phyloP scores from a whole-genome alignment of 2,113 vertebrate genomes.

The Hipposideros armiger region DNA sequence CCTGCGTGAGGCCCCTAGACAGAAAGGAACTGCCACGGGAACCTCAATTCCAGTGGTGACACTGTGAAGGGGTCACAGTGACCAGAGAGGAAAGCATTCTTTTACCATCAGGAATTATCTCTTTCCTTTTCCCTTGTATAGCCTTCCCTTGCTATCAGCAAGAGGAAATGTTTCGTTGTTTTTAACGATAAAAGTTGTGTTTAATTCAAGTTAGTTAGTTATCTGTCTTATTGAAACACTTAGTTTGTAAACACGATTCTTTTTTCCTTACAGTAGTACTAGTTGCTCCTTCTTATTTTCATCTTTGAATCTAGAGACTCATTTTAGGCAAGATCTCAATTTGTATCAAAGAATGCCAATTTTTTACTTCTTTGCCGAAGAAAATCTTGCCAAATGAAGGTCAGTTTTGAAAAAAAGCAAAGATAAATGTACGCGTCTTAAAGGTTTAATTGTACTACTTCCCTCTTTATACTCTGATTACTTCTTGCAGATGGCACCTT shows the following conservation, averaged over 20 bases:
- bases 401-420: slow-evolving; percentile 72
- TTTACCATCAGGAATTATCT: background rate
- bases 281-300: slow-evolving; percentile 33
- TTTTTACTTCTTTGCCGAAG: slow-evolving; percentile 75
- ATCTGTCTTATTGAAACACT: background rate
- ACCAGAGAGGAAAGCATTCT: background rate
- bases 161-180: background rate
- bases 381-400: slow-evolving; percentile 72
- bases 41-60: background rate
- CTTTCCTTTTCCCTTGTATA: background rate
- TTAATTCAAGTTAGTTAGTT: background rate
- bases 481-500: slow-evolving; percentile 78
- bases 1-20: background rate
- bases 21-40: background rate
- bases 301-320: slow-evolving; percentile 45
- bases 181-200: background rate
- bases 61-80: background rate
- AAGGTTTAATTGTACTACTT: slow-evolving; percentile 80
- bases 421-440: slow-evolving; percentile 77
- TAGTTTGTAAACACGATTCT: background rate
- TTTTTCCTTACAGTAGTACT: accelerated
- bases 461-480: slow-evolving; percentile 73
- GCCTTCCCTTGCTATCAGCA: background rate
- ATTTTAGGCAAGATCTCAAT: slow-evolving; percentile 62
- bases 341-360: slow-evolving; percentile 67